A percentile compares a stretch with the other conserved stretches of the same genome.
Evolutionary conservation across 2,888 invertebrate species (phyloP).

Genomic region (Hofmannophila pseudospretella): DNA sequence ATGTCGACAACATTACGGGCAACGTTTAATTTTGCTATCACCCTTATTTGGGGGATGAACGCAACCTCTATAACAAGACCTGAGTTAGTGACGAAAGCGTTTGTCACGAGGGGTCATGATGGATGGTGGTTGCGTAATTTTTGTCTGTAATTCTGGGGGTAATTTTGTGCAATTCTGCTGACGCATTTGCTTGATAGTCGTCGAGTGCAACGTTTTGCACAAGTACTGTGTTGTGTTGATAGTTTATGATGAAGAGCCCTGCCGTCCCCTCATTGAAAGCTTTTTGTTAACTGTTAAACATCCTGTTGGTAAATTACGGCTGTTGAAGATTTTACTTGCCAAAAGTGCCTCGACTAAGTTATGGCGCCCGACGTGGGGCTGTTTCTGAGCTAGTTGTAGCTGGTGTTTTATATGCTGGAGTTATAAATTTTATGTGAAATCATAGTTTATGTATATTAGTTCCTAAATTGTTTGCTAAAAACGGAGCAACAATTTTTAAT

Average conservation of each 20-base stretch:
- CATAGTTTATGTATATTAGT: too few species aligned
- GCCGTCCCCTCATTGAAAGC: constrained; percentile 18
- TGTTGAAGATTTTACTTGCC: neutral
- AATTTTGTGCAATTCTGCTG: constrained; percentile 66
- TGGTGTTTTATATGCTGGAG: too few species aligned
- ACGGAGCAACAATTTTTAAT: too few species aligned
- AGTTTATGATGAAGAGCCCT: constrained; percentile 59
- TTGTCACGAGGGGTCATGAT: constrained; percentile 5
- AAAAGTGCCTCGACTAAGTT: constrained; percentile 2
- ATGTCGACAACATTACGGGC: constrained; percentile 74
- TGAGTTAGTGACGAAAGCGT: neutral
- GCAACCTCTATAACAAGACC: constrained; percentile 11
- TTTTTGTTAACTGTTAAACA: constrained; percentile 29
- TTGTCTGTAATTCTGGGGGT: constrained; percentile 53
- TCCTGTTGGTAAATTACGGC: constrained; percentile 2
- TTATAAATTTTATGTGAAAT: too few species aligned
- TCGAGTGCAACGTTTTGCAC: constrained; percentile 45
- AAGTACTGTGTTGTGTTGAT: constrained; percentile 58
- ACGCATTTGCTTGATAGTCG: constrained; percentile 67
- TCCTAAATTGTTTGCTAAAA: too few species aligned
- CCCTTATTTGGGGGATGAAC: constrained; percentile 33
- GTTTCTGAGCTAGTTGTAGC: too few species aligned
- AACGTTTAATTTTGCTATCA: constrained; percentile 71
- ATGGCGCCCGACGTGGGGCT: constrained; percentile 9
- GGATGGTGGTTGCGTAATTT: constrained; percentile 41